Evolutionary conservation across 2,113 vertebrate species (phyloP).

Genomic region (Oreochromis spilurus): DNA sequence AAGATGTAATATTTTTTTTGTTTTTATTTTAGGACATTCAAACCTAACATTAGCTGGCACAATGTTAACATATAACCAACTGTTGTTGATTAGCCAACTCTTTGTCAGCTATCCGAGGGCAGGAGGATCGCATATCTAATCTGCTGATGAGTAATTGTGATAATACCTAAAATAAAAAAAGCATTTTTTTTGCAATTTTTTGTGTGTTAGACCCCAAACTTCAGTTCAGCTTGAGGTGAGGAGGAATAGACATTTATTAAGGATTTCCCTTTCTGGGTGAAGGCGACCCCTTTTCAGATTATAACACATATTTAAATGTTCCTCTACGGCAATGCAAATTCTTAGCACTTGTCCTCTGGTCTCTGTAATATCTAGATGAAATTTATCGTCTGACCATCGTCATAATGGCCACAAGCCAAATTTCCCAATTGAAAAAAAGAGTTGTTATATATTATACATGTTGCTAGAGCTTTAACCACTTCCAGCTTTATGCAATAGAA

Average conservation of each 20-base stretch:
- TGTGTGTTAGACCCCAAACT: background rate
- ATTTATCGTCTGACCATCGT: background rate
- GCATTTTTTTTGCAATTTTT: background rate
- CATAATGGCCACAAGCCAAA: background rate
- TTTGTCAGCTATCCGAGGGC: background rate
- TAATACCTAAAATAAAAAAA: background rate
- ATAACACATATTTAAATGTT: background rate
- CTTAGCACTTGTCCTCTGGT: background rate
- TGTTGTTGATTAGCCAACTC: background rate
- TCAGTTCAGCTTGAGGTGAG: background rate
- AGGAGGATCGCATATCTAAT: background rate
- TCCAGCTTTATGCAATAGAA: background rate
- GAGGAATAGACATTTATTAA: background rate
- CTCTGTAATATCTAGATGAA: background rate
- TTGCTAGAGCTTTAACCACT: background rate
- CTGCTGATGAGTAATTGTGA: background rate
- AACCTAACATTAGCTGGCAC: background rate
- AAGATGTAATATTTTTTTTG: fast-evolving
- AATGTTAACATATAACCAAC: background rate
- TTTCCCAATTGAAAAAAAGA: no score
- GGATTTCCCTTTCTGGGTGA: background rate
- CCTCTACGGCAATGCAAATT: background rate
- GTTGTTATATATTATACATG: background rate
- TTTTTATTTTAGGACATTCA: background rate
- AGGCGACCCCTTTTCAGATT: background rate